Evolutionary conservation across 2,797 vertebrate genomes (phyloP).

Genomic region (Rhinogobio ventralis): DNA sequence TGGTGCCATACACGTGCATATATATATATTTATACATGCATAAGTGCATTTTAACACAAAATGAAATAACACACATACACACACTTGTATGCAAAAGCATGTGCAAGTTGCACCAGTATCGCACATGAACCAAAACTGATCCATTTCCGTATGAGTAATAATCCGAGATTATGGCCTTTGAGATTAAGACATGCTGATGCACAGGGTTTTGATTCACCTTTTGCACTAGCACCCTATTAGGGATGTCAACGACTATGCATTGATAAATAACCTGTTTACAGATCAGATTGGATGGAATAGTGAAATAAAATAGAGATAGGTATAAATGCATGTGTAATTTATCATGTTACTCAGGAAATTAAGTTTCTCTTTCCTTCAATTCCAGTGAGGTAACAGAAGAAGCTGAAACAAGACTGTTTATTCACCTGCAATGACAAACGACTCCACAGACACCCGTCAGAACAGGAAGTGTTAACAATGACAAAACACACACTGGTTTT

Average conservation of each 20-base stretch:
- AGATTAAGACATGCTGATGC: constrained; percentile 82
- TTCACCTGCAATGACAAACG: constrained; percentile 66
- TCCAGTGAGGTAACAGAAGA: constrained; percentile 67
- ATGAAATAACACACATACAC: constrained; percentile 7
- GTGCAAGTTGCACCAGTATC: background rate
- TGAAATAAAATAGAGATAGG: background rate
- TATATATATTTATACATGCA: background rate
- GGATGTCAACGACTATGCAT: background rate
- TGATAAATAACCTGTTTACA: background rate
- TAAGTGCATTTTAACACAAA: background rate
- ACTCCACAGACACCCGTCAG: constrained; percentile 63
- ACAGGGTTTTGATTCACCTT: constrained; percentile 76
- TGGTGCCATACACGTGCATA: constrained; percentile 13
- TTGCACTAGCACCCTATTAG: constrained; percentile 72
- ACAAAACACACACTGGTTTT: constrained; percentile 41
- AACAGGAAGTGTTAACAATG: constrained; percentile 61
- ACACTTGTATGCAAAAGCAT: constrained; percentile 23
- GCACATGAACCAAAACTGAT: constrained; percentile 70
- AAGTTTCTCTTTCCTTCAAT: constrained; percentile 62
- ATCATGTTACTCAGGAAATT: constrained; percentile 63
- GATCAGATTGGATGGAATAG: constrained; percentile 35
- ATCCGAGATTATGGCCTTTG: constrained; percentile 78
- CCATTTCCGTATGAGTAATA: constrained; percentile 76
- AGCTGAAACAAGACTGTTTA: constrained; percentile 69
- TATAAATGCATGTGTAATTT: constrained; percentile 14